Evolutionary conservation across 2,113 vertebrate species (phyloP), one percentile per base, ranked within the genome.

Genomic region (Henicopernis longicauda): DNA sequence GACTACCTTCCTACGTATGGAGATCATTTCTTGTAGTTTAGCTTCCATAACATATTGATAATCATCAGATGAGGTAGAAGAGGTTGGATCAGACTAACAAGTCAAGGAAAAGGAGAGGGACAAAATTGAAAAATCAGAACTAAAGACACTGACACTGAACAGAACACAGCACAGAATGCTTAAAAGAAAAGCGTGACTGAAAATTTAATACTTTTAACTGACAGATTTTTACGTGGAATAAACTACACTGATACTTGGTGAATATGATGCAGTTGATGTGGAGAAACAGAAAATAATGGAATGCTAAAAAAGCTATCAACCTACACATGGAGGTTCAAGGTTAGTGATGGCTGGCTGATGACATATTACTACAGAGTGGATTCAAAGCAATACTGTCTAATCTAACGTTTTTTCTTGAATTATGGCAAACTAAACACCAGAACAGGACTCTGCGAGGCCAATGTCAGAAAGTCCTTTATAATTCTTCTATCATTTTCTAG

Each of bases 41-140:
- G 99, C 98, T 99, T 99, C 99, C 99, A 99, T 99, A 98, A 99
- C 98, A 99, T 99, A 99, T 98, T 99, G 99, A 99, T 99, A 99
- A 99, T 99, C 99, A 98, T 99, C 99, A 94, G 99, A 98, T 98
- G 99, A 99, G 98, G 99, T 98, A 98, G 99, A 99, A 98, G 99
- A 99, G 98, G 98, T 99, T 98, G 98, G 98, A 98, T 99, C 99
- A 98, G 98, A 99, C 99, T 99, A 99, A 95, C 98, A 92, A 98
- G 97, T 98, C 98, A 98, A 98, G 98, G 99, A 98, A 99, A 99
- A 99, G 99, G 99, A 99, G 98, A 99, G 98, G 99, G 98, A 99
- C 98, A 99, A 98, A 98, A 99, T 99, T 98, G 98, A 99, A 98
- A 98, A 98, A 98, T 99, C 98, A 99, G 98, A 98, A 98, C 98